phyloP scores from a whole-genome alignment of 1,140 invertebrate species.

The Euschistus heros region DNA sequence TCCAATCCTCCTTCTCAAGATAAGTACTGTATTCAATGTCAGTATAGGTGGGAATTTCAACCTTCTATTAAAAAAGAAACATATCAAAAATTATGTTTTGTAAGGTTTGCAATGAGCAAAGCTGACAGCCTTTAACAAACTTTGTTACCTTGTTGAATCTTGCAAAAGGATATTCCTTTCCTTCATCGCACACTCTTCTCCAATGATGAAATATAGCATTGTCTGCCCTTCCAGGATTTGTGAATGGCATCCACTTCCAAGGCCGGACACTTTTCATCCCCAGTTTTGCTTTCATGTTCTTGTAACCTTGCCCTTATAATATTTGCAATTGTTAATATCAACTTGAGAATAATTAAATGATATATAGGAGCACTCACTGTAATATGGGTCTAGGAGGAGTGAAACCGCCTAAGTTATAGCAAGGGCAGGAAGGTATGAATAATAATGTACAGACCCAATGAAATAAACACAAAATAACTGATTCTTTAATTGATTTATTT shows the following conservation, averaged over 20 bases:
- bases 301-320: slow-evolving; percentile 65
- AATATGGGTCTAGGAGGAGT: too few species aligned
- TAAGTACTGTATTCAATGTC: slow-evolving; percentile 87
- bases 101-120: too few species aligned
- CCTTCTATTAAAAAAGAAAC: slow-evolving; percentile 52
- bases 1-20: slow-evolving; percentile 78
- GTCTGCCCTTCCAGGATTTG: slow-evolving; percentile 88
- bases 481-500: too few species aligned
- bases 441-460: too few species aligned
- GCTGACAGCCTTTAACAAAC: too few species aligned
- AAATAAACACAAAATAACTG: too few species aligned
- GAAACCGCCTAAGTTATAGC: too few species aligned
- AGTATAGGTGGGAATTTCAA: slow-evolving; percentile 78
- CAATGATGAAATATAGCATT: slow-evolving; percentile 83
- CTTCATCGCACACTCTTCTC: slow-evolving; percentile 77
- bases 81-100: not conserved
- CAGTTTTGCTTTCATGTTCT: slow-evolving; percentile 86
- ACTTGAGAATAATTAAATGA: too few species aligned
- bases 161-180: slow-evolving; percentile 94
- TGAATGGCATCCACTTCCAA: slow-evolving; percentile 95
- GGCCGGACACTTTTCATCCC: slow-evolving; percentile 86
- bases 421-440: too few species aligned
- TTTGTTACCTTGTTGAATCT: slow-evolving; percentile 80
- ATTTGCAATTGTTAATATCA: not conserved
- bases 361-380: too few species aligned